phyloP scores from a whole-genome alignment of 2,888 invertebrate genomes.

The Xiphydria camelus region DNA sequence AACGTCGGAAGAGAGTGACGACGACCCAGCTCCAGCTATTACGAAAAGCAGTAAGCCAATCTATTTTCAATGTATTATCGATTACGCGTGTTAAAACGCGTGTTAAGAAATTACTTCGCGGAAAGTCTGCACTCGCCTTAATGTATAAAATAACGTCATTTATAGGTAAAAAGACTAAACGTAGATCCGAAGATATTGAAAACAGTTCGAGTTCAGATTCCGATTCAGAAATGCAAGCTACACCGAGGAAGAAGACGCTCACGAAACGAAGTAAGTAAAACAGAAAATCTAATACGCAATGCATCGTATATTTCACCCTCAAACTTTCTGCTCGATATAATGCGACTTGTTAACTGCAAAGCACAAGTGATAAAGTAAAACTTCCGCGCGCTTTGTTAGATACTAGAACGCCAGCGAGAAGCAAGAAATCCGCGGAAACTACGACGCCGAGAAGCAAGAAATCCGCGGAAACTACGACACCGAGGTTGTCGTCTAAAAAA shows the following conservation, averaged over 20 bases:
- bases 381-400: too few relatives aligned
- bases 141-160: neutral
- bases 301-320: too few relatives aligned
- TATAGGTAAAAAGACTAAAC: neutral
- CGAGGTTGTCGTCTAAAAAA: too few relatives aligned
- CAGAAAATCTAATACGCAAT: too few relatives aligned
- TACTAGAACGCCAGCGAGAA: slow-evolving; percentile 14
- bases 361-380: too few relatives aligned
- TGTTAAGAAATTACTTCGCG: neutral
- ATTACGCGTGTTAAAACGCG: too few relatives aligned
- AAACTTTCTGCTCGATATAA: too few relatives aligned
- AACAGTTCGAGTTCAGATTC: neutral
- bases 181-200: neutral
- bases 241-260: slow-evolving; percentile 11
- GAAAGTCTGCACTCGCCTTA: neutral
- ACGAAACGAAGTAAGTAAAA: slow-evolving; percentile 15
- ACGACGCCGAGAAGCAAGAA: slow-evolving; percentile 9
- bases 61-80: too few relatives aligned
- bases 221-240: too few relatives aligned
- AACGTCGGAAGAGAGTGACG: slow-evolving; percentile 22
- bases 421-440: neutral
- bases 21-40: slow-evolving; percentile 9
- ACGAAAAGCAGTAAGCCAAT: neutral
- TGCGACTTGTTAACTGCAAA: too few relatives aligned
- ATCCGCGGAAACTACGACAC: slow-evolving; percentile 4